These are phyloP conservation scores for Polypterus bichir DNA, from an alignment of 2,113 vertebrate genomes.

Conservation along the genomic window DNA sequence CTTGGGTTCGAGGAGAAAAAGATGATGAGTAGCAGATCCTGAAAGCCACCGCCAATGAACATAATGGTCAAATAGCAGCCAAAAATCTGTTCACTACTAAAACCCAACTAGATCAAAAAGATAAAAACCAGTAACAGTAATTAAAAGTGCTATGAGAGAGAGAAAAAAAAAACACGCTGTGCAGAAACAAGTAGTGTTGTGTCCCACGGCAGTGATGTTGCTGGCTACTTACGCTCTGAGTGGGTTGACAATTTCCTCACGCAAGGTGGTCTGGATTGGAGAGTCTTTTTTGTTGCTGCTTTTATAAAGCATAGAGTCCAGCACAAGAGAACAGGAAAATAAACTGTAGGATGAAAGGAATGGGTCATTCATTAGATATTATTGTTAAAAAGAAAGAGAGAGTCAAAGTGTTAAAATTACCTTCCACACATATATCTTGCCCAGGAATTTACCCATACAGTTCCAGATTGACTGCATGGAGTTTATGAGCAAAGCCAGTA, in stretches of 20 bases:
- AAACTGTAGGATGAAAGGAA: constrained; percentile 43
- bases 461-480: rapidly evolving
- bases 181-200: background rate
- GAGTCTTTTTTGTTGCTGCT: constrained; percentile 37
- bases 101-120: too few species aligned
- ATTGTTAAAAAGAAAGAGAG: background rate
- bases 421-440: too few species aligned
- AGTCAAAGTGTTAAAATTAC: background rate
- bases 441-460: too few species aligned
- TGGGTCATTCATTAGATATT: background rate
- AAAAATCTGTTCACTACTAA: too few species aligned
- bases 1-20: background rate
- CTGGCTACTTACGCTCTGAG: constrained; percentile 58
- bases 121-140: background rate
- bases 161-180: background rate
- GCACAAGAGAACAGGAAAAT: constrained; percentile 70
- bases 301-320: constrained; percentile 75
- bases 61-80: too few species aligned
- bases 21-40: background rate
- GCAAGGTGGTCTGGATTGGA: constrained; percentile 59
- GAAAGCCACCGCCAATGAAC: background rate
- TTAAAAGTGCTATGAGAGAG: background rate
- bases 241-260: constrained; percentile 67
- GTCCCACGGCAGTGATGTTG: too few species aligned
- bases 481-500: background rate